phyloP scores from a whole-genome alignment of 2,888 invertebrate species.

The Dusona sp. region DNA sequence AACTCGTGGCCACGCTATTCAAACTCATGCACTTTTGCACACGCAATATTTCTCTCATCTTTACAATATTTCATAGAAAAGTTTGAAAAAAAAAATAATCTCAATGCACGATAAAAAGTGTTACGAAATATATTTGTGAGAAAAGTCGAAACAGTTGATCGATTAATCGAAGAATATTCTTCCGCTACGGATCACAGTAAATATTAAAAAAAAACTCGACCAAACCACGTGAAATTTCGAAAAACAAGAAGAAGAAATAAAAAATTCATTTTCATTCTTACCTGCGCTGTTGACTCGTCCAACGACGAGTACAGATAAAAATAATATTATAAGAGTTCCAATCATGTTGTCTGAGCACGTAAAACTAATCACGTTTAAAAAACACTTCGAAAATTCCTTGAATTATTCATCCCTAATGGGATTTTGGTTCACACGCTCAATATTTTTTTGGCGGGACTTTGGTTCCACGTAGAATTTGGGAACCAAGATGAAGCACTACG shows the following conservation, averaged over 20 bases:
- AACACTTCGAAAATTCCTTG: constrained; percentile 5
- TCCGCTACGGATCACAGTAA: not conserved
- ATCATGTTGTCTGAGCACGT: constrained; percentile 30
- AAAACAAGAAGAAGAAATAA: not conserved
- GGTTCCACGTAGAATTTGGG: not conserved
- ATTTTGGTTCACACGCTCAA: constrained; percentile 1
- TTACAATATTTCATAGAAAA: not conserved
- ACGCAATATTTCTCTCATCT: not conserved
- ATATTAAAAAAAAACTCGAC: not conserved
- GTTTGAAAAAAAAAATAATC: constrained; percentile 8
- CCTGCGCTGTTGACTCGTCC: constrained; percentile 49
- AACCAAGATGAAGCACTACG: not conserved
- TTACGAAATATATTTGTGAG: constrained; percentile 40
- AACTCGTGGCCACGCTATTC: not conserved
- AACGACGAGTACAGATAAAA: constrained; percentile 34
- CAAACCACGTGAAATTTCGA: not conserved
- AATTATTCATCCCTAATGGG: constrained; percentile 41
- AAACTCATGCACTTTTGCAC: constrained; percentile 4
- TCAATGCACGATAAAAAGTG: constrained; percentile 26
- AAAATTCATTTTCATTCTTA: constrained; percentile 33
- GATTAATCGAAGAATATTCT: not conserved
- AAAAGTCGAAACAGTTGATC: not conserved
- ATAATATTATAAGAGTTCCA: constrained; percentile 24
- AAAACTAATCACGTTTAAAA: not conserved
- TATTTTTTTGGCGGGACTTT: not conserved